phyloP scores from a whole-genome alignment of 2,113 vertebrate genomes.

The Urocolius indicus region DNA sequence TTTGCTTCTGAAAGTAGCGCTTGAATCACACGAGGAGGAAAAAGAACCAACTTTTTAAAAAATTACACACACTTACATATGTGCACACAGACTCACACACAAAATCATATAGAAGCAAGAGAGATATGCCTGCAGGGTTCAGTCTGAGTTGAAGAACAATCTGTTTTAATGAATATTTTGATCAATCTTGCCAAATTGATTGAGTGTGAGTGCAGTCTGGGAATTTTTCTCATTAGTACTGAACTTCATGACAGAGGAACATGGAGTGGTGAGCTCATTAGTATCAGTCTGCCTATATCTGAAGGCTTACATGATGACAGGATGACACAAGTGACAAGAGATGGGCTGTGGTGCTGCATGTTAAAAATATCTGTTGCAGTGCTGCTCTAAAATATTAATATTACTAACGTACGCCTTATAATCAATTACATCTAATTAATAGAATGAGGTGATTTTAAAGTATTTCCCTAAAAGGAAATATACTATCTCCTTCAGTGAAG shows the following conservation, averaged over 20 bases:
- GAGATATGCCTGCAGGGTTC: conserved; percentile 5
- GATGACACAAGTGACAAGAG: conserved; percentile 33
- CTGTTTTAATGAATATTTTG: conserved; percentile 61
- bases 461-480: conserved; percentile 5
- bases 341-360: not conserved
- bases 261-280: conserved; percentile 46
- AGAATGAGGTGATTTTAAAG: conserved; percentile 1
- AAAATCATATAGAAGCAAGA: not conserved
- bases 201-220: conserved; percentile 10
- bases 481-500: not conserved
- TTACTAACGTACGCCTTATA: conserved; percentile 14
- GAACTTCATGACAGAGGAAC: conserved; percentile 22
- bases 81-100: not conserved
- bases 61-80: not conserved
- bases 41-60: not conserved
- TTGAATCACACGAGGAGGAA: not conserved
- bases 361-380: conserved; percentile 34
- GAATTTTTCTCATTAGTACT: conserved; percentile 59
- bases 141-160: conserved; percentile 44
- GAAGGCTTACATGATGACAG: conserved; percentile 8
- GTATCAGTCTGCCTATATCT: conserved; percentile 15
- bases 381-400: conserved; percentile 54
- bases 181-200: conserved; percentile 57
- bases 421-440: conserved; percentile 40
- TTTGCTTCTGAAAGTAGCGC: not conserved